Evolutionary conservation across 2,113 vertebrate genomes (phyloP), one percentile per base, ranked within the genome.

Genomic region (Spheniscus mendiculus): DNA sequence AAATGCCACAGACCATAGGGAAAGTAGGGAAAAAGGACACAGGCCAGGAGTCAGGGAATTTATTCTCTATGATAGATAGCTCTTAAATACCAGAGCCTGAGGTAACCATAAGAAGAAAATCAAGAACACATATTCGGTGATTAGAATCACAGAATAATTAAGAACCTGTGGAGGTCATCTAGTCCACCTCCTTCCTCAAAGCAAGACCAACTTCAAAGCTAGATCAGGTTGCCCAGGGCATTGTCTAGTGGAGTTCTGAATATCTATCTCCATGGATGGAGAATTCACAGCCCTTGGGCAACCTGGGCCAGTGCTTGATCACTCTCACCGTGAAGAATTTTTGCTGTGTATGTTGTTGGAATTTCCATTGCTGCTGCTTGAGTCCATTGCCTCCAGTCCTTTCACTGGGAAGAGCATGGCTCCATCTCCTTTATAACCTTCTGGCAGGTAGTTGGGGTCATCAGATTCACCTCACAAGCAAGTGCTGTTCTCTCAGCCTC

Each of bases 61-160:
- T 63, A 67, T 73, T 90, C 50, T 40, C 42, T 66, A 10, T 70
- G 42, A 61, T 67, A 85, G 42, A 61, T 67, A 85, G 52, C 34
- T 85, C 58, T 79, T 94, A 70, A 92, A 84, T 65, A 52, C 10
- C 40, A 21, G 30, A 40, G 20, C 26, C 44, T 55, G 84, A 91
- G 61, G 38, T 90, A 86, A 88, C n/a, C 30, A 49, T 52, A 77
- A 91, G 63, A 77, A 85, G 45, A 79, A 86, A 90, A 83, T 47
- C 21, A 63, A 38, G 29, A 81, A 47, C n/a, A 71, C 14, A 13
- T 15, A 80, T 34, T 77, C 83, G 20, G 36, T 15, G 22, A 80
- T 50, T 49, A 65, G 44, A 73, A 73, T 72, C 40, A 62, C 38
- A 36, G 36, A 38, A 86, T n/a, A 80, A 86, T 70, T 92, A 85